Conservation (phyloP, 2,113 vertebrate genomes). For the Passer montanus region DNA sequence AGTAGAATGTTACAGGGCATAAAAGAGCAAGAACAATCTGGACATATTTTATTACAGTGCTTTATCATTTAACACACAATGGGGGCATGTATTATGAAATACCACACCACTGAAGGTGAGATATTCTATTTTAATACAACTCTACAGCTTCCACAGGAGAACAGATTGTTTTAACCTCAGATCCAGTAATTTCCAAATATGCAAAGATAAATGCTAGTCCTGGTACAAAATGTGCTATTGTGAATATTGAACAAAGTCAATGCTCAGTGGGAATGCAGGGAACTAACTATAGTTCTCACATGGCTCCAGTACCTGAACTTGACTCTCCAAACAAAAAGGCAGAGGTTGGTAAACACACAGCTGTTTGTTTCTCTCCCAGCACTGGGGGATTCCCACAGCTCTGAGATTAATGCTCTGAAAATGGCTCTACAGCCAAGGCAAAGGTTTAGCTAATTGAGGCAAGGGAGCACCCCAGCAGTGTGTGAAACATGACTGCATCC, state of each 20-base stretch:
- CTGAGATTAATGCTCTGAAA: neutral
- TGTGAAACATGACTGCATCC: neutral
- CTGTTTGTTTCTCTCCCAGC: neutral
- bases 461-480: neutral
- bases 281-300: neutral
- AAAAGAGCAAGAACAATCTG: slow-evolving; percentile 62
- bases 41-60: slow-evolving; percentile 53
- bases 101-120: slow-evolving; percentile 44
- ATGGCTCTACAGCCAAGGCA: neutral
- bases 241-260: neutral
- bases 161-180: slow-evolving; percentile 41
- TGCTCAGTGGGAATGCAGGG: neutral
- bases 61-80: slow-evolving; percentile 64
- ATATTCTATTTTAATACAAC: slow-evolving; percentile 8
- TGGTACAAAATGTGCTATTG: neutral
- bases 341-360: neutral
- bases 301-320: neutral
- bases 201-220: neutral
- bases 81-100: slow-evolving; percentile 44
- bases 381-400: neutral
- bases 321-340: neutral
- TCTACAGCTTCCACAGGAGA: neutral
- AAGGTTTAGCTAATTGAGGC: neutral
- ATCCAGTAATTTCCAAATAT: slow-evolving; percentile 19
- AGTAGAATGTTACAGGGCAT: slow-evolving; percentile 45